Base-by-base conservation (phyloP, 92 coral and sea anemone genomes). In the Phenganax stokvisi region DNA sequence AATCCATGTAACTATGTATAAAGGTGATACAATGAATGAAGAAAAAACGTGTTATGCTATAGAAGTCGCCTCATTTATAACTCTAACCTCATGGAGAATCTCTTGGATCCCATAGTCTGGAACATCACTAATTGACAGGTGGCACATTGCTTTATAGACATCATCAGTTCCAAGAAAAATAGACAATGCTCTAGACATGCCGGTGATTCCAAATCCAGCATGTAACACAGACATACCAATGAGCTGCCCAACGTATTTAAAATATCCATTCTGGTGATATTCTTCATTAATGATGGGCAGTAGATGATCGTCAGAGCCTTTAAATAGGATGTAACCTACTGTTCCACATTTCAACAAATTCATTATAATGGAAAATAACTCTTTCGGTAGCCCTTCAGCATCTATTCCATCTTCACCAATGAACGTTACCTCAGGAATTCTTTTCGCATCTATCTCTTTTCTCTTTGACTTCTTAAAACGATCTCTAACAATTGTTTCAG, bases 321-420 rank as follows among this genome's bases (percentile, higher is more conserved):
- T 89, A 25, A 88, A 88, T 59, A 88, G 54, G 10, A 82, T 31
- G 62, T 85, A 83, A 37, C 89, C 91, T 77, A 83, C 85, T 6
- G 82, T 86, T 65, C 87, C 85, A 84, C 85, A 83, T 13, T 82
- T 83, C 74, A 89, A 47, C 6, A 85, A 74, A 75, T 69, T 72
- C 92, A 89, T 89, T 25, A 89, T 86, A 69, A 89, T 60, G 83
- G 72, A 62, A 75, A 89, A 89, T 62, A 89, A 89, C 65, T 89
- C 89, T 71, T 89, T 88, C 51, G 87, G 82, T 79, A 88, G 77
- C 30, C 87, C 91, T n/a, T 82, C 82, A 29, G 89, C 91, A 86
- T 89, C 89, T 12, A 86, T 89, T 68, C 91, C 91, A 27, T 84
- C 89, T 76, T 89, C 91, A 44, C 86, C 81, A 8, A 86, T 77